Base-by-base conservation (phyloP, 64 coral and sea anemone species). In the Anthopleura sola region DNA sequence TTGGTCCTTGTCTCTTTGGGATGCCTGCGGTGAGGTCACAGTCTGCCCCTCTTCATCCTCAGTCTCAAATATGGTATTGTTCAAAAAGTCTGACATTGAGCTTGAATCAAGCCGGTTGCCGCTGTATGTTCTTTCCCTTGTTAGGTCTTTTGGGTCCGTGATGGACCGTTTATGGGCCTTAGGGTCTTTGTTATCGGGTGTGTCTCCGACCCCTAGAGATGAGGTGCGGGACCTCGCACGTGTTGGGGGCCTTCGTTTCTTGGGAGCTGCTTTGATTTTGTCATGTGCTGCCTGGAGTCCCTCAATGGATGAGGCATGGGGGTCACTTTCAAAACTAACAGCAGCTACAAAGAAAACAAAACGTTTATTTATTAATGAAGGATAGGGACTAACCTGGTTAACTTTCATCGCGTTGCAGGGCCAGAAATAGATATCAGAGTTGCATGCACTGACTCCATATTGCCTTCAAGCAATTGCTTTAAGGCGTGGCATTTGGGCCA, bases 261-360 rank as follows among this genome's bases (percentile, higher is more conserved):
- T 96, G 34, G 94, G 94, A n/a, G 90, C 90, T 44, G 85, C 75
- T 82, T 90, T 96, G 31, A 96, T 96, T 57, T 86, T 96, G 68
- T 96, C 94, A 84, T 84, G 94, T 0, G 94, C 94, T 69, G 86
- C 80, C 55, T 90, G 90, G 37, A 96, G 84, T 81, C 87, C 87
- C 32, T 90, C 94, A 15, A 96, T 24, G 33, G 87, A 86, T 21
- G 90, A 83, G 33, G 55, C 56, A 50, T 64, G 75, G 18, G 93
- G 93, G 16, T 80, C 56, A 71, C 88, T 85, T 33, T 95, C 93
- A 91, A 95, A 95, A 84, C 93, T 95, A 18, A 95, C 89, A 86
- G 81, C 75, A 88, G 89, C 93, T 95, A 68, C 2, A 86, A 85
- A 36, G 39, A 82, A 71, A n/a, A n/a, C n/a, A n/a, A n/a, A n/a